A percentile compares a stretch with the other conserved stretches of the same genome.
Evolutionary conservation across 2,888 invertebrate genomes (phyloP).

Genomic region (Tenodera sinensis): DNA sequence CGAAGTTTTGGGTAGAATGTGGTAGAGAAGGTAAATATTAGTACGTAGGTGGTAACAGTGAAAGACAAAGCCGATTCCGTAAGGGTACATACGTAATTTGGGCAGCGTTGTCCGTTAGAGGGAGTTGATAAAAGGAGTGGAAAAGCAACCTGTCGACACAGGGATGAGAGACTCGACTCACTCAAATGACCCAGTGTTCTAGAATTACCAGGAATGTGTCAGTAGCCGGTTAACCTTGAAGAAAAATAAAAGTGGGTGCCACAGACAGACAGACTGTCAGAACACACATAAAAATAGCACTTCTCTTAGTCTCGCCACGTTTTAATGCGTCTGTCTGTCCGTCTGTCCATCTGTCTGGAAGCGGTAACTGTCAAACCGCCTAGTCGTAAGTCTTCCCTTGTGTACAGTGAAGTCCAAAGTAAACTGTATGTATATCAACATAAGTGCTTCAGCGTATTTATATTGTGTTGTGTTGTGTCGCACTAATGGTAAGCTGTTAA

Average conservation of each 20-base stretch:
- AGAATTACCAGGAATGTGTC: not conserved
- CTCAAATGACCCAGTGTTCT: not conserved
- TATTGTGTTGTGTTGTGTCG: no score
- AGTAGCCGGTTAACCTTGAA: not conserved
- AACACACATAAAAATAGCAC: not conserved
- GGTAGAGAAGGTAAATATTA: no score
- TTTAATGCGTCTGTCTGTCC: not conserved
- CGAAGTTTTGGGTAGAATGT: no score
- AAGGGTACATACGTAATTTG: no score
- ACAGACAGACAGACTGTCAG: not conserved
- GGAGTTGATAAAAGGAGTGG: no score
- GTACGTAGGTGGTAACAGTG: no score
- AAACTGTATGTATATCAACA: not conserved
- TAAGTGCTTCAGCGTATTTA: no score
- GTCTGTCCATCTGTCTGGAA: not conserved
- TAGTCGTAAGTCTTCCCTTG: not conserved
- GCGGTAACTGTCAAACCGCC: not conserved
- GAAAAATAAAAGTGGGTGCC: not conserved
- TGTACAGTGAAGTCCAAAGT: not conserved
- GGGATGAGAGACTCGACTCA: not conserved
- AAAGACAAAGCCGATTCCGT: no score
- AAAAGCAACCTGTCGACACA: not conserved
- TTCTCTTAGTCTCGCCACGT: not conserved
- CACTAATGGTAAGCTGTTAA: no score
- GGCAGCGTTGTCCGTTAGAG: no score